Evolutionary conservation across 2,888 invertebrate species (phyloP), one percentile per base, ranked within the genome.

Genomic region (Philopedon plagiatum): DNA sequence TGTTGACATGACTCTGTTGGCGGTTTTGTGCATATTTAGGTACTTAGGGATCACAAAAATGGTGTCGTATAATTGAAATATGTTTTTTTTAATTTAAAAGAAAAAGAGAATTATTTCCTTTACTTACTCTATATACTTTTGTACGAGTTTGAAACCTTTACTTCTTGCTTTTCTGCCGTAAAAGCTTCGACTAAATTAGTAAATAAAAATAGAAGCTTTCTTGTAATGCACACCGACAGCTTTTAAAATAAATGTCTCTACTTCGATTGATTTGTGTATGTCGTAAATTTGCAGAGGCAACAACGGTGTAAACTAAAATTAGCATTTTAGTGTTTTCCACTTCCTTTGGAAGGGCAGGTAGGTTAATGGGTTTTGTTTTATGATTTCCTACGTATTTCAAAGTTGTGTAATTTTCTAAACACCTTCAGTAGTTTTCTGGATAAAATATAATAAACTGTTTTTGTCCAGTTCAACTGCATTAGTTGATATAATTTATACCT

Each of bases 321-420:
- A 69, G 69, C 69, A 69, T 69, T 63, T 63, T 63, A 62, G 41
- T 63, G 49, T 57, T 63, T 57, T 54, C 57, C 37, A 63, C 63
- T 69, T 69, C 69, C 69, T 61, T 32, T 26, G 21, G 51, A 61
- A 51, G 23, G 39, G 39, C 61, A 68, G 68, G 68, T 68, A 37
- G 60, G 68, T 56, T 68, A 68, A 68, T 68, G 68, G 68, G 37
- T 60, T 68, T 13, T 54, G 68, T 61, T 68, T 68, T 68, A 68
- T 54, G 68, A 68, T 62, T 62, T 66, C 68, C 62, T 67, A 51
- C 39, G 58, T 23, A 39, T 29, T 54, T 54, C 18, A 32, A 29
- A 54, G 2, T 51, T 51, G 26, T 29, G 8, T 51, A 51, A 51
- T 15, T 29, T 54, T 54, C 29, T 8, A 54, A 8, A 54, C 21